phyloP scores from a whole-genome alignment of 2,888 invertebrate genomes.

The Acrocyrtus sp. region DNA sequence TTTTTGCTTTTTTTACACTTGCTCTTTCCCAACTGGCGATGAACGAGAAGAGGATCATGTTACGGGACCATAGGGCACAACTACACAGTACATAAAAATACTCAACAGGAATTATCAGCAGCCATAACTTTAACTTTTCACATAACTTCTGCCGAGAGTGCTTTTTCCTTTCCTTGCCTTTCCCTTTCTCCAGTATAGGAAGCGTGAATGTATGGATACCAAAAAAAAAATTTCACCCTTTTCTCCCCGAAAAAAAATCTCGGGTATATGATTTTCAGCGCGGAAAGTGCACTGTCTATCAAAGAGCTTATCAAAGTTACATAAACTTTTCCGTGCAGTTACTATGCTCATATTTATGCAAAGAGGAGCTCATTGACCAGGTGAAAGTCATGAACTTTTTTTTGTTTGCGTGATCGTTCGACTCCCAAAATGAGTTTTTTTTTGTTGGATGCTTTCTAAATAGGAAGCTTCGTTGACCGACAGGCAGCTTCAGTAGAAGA shows the following conservation, averaged over 20 bases:
- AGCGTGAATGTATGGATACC: neutral
- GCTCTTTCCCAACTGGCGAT: neutral
- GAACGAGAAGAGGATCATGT: conserved; percentile 43
- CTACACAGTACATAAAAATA: conserved; percentile 55
- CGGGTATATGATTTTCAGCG: neutral
- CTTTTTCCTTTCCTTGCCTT: conserved; percentile 22
- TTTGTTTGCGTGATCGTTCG: neutral
- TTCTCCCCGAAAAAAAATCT: neutral
- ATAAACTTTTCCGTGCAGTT: neutral
- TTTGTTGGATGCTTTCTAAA: neutral
- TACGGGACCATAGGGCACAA: conserved; percentile 51
- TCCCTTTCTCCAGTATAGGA: neutral
- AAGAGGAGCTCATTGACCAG: neutral
- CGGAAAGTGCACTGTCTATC: neutral
- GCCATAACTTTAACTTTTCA: conserved; percentile 55
- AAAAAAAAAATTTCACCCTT: neutral
- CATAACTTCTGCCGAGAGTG: conserved; percentile 34
- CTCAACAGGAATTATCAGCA: conserved; percentile 57
- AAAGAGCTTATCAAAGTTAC: neutral
- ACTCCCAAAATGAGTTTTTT: neutral
- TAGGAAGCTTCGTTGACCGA: neutral
- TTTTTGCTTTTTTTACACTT: conserved; percentile 8
- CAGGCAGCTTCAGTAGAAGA: neutral
- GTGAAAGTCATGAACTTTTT: neutral
- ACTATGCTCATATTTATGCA: neutral